These are phyloP conservation scores for Eustalomyia histrio DNA, from an alignment of 2,888 invertebrate genomes.

Conservation along the genomic window DNA sequence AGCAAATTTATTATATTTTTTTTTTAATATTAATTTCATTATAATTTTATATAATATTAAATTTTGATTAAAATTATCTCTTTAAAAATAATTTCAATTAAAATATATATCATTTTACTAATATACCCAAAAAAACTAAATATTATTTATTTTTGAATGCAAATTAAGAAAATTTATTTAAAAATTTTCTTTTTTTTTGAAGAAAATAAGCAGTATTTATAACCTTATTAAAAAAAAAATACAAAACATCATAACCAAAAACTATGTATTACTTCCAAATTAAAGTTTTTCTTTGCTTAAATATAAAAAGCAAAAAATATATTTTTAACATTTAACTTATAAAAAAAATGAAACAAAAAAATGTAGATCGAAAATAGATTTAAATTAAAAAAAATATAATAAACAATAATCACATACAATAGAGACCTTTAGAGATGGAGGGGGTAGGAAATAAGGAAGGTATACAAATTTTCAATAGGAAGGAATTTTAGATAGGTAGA, in stretches of 20 bases:
- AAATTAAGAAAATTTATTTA: conserved; percentile 19
- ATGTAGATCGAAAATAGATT: conserved; percentile 41
- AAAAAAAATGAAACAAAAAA: conserved; percentile 25
- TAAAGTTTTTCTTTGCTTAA: background rate
- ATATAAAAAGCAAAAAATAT: background rate
- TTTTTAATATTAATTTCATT: background rate
- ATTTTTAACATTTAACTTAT: conserved; percentile 21
- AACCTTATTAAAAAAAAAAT: conserved; percentile 4
- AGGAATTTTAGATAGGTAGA: background rate
- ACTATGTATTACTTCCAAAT: background rate
- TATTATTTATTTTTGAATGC: conserved; percentile 6
- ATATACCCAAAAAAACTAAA: conserved; percentile 1
- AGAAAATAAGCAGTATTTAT: conserved; percentile 20
- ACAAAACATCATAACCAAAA: conserved; percentile 14
- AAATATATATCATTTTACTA: background rate
- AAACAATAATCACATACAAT: conserved; percentile 51
- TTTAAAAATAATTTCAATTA: background rate
- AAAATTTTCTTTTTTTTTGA: conserved; percentile 5
- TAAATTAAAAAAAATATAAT: conserved; percentile 32
- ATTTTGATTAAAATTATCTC: background rate
- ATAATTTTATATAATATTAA: background rate
- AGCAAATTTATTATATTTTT: background rate
- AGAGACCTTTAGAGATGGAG: conserved; percentile 52
- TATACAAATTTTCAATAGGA: background rate
- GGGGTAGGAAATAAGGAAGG: conserved; percentile 14